phyloP scores from a whole-genome alignment of 2,888 invertebrate genomes.

The Halictus quadricinctus region DNA sequence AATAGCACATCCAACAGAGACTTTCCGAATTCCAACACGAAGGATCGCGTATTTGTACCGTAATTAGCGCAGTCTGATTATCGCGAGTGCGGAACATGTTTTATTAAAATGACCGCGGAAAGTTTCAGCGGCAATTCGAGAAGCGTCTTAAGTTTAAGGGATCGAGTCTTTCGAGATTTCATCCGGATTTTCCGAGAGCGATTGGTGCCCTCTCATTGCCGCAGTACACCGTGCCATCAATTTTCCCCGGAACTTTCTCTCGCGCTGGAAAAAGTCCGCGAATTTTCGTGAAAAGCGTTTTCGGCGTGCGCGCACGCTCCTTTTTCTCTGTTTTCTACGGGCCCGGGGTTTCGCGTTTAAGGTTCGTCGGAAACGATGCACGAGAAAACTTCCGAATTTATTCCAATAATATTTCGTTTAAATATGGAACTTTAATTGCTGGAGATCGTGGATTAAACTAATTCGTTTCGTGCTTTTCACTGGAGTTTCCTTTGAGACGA shows the following conservation, averaged over 20 bases:
- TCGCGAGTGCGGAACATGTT: background rate
- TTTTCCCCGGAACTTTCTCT: slow-evolving; percentile 61
- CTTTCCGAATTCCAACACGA: too few species aligned
- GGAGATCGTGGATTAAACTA: background rate
- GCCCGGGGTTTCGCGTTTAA: slow-evolving; percentile 7
- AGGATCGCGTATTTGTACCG: too few species aligned
- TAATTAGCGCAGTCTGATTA: background rate
- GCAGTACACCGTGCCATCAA: slow-evolving; percentile 64
- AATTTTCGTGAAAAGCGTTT: slow-evolving; percentile 49
- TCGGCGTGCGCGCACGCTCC: slow-evolving; percentile 18
- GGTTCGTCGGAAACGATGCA: background rate
- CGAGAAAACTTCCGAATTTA: background rate
- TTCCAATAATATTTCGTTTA: background rate
- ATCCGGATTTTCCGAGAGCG: slow-evolving; percentile 56
- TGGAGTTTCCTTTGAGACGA: background rate
- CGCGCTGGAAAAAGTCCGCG: slow-evolving; percentile 50
- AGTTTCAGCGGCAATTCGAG: slow-evolving; percentile 30
- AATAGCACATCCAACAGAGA: too few species aligned
- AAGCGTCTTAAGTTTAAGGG: slow-evolving; percentile 45
- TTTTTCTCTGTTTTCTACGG: background rate
- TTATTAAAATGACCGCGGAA: slow-evolving; percentile 41
- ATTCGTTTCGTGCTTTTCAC: background rate
- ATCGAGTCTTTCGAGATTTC: slow-evolving; percentile 57
- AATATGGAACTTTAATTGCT: background rate
- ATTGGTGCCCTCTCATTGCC: slow-evolving; percentile 56